These are phyloP conservation scores for Andrena dorsata DNA, from an alignment of 2,888 invertebrate species.

Conservation along the genomic window DNA sequence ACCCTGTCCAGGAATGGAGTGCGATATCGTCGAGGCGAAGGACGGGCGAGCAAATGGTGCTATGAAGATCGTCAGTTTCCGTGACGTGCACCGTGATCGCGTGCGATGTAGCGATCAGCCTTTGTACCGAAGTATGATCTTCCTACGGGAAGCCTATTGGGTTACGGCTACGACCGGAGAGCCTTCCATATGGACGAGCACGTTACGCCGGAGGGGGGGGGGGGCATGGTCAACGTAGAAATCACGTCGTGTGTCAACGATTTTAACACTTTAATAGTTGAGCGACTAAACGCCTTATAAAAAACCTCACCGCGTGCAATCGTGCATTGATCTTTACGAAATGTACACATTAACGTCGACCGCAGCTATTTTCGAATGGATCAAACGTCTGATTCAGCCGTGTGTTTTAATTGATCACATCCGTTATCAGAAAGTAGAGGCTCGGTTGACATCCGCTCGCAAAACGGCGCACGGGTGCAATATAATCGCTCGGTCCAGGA, in stretches of 20 bases:
- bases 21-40: slow-evolving; percentile 65
- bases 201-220: slow-evolving; percentile 28
- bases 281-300: neutral
- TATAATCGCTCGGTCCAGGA: neutral
- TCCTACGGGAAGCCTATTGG: slow-evolving; percentile 83
- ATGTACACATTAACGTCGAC: no score
- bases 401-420: neutral
- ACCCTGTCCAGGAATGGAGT: slow-evolving; percentile 45
- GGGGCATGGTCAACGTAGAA: slow-evolving; percentile 35
- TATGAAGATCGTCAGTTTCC: slow-evolving; percentile 82
- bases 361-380: no score
- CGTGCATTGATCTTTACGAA: neutral
- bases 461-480: neutral
- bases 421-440: neutral
- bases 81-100: slow-evolving; percentile 83
- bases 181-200: slow-evolving; percentile 60
- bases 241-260: slow-evolving; percentile 36
- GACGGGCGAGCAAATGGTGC: slow-evolving; percentile 76
- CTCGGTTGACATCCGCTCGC: neutral
- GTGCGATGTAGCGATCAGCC: slow-evolving; percentile 84
- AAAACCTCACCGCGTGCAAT: neutral
- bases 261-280: slow-evolving; percentile 26
- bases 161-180: slow-evolving; percentile 75
- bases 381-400: no score
- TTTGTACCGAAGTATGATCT: slow-evolving; percentile 83